These are phyloP conservation scores for Drosophila pseudoobscura DNA, from an alignment of 1,140 invertebrate species.

Conservation along the genomic window DNA sequence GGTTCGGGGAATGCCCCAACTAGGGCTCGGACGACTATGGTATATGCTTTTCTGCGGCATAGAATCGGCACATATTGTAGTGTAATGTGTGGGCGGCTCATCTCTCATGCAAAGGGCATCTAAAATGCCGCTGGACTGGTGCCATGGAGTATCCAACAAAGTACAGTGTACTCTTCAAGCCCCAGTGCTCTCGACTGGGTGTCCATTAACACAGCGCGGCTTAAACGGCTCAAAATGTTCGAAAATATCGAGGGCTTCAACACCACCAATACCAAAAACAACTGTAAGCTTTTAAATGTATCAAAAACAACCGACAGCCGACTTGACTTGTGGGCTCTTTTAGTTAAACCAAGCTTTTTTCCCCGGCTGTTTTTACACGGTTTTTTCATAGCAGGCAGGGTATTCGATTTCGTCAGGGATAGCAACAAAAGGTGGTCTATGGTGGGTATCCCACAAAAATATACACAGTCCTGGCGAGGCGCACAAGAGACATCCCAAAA, in stretches of 20 bases:
- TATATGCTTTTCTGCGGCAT: neutral
- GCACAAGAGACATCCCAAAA: no score
- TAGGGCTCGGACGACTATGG: neutral
- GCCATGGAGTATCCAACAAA: neutral
- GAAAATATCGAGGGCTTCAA: neutral
- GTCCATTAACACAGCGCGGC: constrained; percentile 39
- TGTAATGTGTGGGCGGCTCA: no score
- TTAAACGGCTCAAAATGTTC: constrained; percentile 1
- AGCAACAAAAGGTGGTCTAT: no score
- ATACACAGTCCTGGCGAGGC: no score
- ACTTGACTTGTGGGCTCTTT: constrained; percentile 22
- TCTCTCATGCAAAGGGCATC: no score
- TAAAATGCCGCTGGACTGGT: no score
- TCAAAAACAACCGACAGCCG: neutral
- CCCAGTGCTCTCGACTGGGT: constrained; percentile 1
- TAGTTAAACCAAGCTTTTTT: constrained; percentile 5
- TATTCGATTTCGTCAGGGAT: no score
- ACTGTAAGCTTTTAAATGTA: constrained; percentile 18
- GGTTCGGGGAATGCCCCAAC: neutral
- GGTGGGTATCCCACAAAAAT: no score
- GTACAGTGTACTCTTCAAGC: no score
- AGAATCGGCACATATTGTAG: no score
- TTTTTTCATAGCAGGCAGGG: no score
- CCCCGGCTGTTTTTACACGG: neutral
- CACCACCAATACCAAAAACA: constrained; percentile 7